Base-by-base conservation (phyloP, 2,797 vertebrate genomes). In the Gobionotothen gibberifrons region DNA sequence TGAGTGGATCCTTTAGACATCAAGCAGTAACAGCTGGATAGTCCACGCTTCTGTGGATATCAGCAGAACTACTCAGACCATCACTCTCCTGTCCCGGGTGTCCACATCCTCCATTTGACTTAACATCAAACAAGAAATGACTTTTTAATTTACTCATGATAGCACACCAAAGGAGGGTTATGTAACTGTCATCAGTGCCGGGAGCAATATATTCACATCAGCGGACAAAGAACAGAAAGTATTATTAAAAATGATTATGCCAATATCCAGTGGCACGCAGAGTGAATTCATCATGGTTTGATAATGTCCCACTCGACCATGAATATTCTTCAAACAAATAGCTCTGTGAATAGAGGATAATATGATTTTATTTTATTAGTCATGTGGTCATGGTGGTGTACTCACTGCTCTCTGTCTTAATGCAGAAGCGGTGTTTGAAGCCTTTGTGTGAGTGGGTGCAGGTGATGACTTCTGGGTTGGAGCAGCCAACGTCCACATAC, bases 381-480 rank as follows among this genome's bases (percentile, higher is more conserved):
- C 21, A 32, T 26, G 21, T 12, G 32, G 60, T 62, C 5, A 58
- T 19, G 12, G 49, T 67, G 19, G 9, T 72, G 51, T 65, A 95
- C 95, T 94, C 82, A 95, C 95, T 95, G 92, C 94, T 96, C 83
- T 95, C 94, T 59, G 94, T 96, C 87, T 92, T 95, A 88, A 96
- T 95, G 89, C 95, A 96, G 93, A 96, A 96, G 29, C 95, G 94
- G 54, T 96, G 95, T 86, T 95, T 96, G 89, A 96, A 96, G 81
- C 95, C 95, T 69, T 94, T 95, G 91, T 96, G 94, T 58, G 94
- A 95, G 86, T 94, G 94, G 79, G 94, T 86, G 87, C 97, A 98
- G 86, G 96, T 96, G 92, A 97, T 95, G 86, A 97, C 94, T 89
- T 97, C 96, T 0, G 97, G 97, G 69, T 93, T 95, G 56, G 95